Conservation (phyloP, 2,113 vertebrate species). For the Pituophis catenifer region DNA sequence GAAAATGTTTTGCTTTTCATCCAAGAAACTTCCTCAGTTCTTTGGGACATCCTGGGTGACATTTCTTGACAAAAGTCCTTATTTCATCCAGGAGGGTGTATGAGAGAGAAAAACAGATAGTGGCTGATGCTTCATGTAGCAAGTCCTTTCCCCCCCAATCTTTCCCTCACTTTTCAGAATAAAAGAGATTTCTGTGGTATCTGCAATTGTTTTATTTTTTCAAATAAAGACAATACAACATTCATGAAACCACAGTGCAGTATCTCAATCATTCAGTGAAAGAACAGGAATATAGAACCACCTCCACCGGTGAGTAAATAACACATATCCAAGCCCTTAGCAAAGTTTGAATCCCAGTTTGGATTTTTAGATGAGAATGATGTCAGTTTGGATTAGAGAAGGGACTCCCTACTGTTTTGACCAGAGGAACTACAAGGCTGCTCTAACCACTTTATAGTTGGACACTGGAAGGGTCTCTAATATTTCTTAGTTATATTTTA, state of each 20-base stretch:
- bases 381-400: neutral
- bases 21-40: neutral
- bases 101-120: neutral
- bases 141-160: neutral
- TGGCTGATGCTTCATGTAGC: neutral
- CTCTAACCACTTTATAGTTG: neutral
- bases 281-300: constrained; percentile 39
- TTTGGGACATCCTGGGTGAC: neutral
- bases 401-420: neutral
- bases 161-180: neutral
- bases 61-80: neutral
- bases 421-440: neutral
- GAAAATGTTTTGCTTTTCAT: neutral
- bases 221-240: constrained; percentile 28
- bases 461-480: neutral
- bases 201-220: constrained; percentile 54
- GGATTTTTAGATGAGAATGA: neutral
- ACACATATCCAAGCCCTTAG: neutral
- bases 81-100: neutral
- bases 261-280: constrained; percentile 24
- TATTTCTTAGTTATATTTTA: neutral
- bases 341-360: neutral
- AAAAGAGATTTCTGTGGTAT: constrained; percentile 18
- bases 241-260: neutral
- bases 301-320: neutral